Evolutionary conservation across 1,140 invertebrate genomes (phyloP).

Genomic region (Cyclina sinensis): DNA sequence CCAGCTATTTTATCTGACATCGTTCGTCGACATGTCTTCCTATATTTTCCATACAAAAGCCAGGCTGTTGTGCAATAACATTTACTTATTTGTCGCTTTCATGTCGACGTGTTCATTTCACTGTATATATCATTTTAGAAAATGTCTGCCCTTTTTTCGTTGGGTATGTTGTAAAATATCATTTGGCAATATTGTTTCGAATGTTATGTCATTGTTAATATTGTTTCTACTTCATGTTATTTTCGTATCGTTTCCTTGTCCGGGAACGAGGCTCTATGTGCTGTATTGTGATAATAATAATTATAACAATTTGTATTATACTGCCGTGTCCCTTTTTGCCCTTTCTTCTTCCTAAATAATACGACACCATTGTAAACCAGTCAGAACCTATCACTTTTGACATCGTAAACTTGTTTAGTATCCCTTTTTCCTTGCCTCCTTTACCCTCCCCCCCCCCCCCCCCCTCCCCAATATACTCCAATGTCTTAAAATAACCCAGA

Average conservation of each 20-base stretch:
- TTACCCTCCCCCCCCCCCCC: too few species aligned
- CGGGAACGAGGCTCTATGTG: conserved; percentile 17
- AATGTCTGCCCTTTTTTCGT: not conserved
- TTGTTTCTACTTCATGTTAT: not conserved
- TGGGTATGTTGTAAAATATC: too few species aligned
- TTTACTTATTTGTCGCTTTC: not conserved
- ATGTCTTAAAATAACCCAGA: not conserved
- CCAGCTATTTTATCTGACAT: too few species aligned
- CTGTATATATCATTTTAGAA: not conserved
- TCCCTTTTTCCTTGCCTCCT: too few species aligned
- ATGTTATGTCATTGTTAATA: not conserved
- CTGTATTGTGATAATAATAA: conserved; percentile 25
- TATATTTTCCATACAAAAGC: conserved; percentile 17
- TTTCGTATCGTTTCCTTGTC: not conserved
- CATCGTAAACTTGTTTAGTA: too few species aligned
- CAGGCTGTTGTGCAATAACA: conserved; percentile 6
- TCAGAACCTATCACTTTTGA: too few species aligned
- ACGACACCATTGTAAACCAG: too few species aligned
- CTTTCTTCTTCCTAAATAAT: too few species aligned
- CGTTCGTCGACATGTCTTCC: not conserved
- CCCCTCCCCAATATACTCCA: too few species aligned
- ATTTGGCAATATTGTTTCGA: too few species aligned
- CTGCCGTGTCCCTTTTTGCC: too few species aligned
- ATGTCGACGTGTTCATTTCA: not conserved
- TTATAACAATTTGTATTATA: not conserved